phyloP scores from a whole-genome alignment of 2,797 vertebrate genomes.

The Molossus molossus region DNA sequence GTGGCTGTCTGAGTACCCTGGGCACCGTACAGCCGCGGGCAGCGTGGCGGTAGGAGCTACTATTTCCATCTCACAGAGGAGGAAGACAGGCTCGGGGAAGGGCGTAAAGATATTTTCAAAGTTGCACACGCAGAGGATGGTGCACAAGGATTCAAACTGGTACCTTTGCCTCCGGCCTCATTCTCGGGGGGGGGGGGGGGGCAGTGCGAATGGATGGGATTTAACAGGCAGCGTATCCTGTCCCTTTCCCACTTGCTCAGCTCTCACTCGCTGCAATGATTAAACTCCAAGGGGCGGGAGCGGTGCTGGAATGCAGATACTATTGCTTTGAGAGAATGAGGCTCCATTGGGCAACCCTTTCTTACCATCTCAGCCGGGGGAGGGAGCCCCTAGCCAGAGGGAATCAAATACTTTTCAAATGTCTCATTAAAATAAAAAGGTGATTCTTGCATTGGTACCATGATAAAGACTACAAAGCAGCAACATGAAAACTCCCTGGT shows the following conservation, averaged over 20 bases:
- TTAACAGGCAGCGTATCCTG: constrained; percentile 39
- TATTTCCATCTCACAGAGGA: not conserved
- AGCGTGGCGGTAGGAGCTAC: not conserved
- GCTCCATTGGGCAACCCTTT: constrained; percentile 75
- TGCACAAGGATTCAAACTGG: constrained; percentile 65
- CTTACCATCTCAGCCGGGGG: constrained; percentile 81
- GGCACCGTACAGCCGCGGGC: fast-evolving
- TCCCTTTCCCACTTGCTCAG: constrained; percentile 59
- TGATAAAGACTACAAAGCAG: constrained; percentile 88
- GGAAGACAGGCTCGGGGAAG: not conserved
- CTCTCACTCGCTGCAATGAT: constrained; percentile 79
- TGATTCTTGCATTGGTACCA: constrained; percentile 85
- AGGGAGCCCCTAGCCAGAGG: constrained; percentile 83
- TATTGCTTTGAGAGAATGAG: constrained; percentile 83
- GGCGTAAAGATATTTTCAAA: not conserved
- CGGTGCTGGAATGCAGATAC: constrained; percentile 75
- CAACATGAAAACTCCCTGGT: constrained; percentile 86
- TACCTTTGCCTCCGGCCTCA: not conserved
- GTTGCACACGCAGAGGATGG: too few species aligned
- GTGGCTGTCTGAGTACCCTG: not conserved
- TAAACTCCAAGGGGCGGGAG: constrained; percentile 56
- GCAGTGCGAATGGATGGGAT: not conserved
- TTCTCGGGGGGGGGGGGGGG: not conserved
- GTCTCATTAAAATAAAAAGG: constrained; percentile 89
- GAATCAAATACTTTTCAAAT: constrained; percentile 88